Conservation (phyloP, 2,113 vertebrate genomes). For the Gnathochromis pfefferi region DNA sequence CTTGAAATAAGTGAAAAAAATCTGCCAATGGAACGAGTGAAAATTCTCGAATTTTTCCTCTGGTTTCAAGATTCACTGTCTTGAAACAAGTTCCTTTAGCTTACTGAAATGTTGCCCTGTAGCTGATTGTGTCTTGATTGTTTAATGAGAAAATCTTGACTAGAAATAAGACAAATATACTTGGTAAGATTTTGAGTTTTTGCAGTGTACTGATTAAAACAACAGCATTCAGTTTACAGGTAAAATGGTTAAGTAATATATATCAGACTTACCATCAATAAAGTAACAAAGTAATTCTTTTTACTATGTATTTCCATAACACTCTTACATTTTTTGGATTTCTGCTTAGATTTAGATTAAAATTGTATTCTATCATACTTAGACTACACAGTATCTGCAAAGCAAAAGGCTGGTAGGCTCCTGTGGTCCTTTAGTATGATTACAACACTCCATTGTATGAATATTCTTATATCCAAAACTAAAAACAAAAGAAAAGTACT, state of each 20-base stretch:
- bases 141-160: neutral
- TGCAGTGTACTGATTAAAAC: neutral
- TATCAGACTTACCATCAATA: neutral
- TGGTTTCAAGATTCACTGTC: accelerated
- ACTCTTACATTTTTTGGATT: neutral
- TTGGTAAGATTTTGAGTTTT: neutral
- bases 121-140: neutral
- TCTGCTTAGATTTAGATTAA: neutral
- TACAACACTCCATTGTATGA: neutral
- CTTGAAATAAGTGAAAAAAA: no score
- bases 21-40: accelerated
- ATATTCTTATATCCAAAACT: neutral
- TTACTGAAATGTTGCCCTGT: neutral
- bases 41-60: neutral
- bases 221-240: neutral
- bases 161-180: neutral
- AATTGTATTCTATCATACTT: neutral
- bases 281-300: neutral
- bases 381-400: neutral
- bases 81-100: neutral
- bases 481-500: neutral
- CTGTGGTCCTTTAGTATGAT: neutral
- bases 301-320: neutral
- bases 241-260: neutral
- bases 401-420: neutral